Evolutionary conservation across 2,888 invertebrate genomes (phyloP).

Genomic region (Uropetala carovei): DNA sequence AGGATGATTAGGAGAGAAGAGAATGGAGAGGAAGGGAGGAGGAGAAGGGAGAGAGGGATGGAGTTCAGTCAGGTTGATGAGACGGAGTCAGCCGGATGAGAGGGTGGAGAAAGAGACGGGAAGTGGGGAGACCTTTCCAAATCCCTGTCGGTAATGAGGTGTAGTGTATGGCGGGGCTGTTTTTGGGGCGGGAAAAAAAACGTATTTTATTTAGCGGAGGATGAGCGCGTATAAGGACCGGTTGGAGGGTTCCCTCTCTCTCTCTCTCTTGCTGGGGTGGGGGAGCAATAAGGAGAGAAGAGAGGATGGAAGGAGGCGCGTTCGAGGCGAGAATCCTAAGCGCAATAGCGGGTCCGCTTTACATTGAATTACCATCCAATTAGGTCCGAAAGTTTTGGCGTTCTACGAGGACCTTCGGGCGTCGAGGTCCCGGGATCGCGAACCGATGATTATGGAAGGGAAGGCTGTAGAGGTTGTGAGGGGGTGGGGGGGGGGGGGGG

Average conservation of each 20-base stretch:
- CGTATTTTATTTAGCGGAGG: too few species aligned
- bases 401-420: too few species aligned
- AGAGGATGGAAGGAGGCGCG: not conserved
- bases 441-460: not conserved
- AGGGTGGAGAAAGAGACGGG: not conserved
- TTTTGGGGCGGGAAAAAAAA: too few species aligned
- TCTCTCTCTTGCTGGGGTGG: not conserved
- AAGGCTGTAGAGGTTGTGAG: too few species aligned
- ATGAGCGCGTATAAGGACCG: too few species aligned
- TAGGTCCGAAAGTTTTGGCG: not conserved
- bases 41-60: not conserved
- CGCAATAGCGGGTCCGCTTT: not conserved
- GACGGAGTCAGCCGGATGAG: too few species aligned
- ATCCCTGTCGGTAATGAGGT: not conserved
- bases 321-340: not conserved
- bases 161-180: too few species aligned
- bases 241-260: too few species aligned
- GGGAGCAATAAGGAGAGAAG: not conserved
- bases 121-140: not conserved
- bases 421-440: not conserved
- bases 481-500: too few species aligned
- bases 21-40: conserved; percentile 48
- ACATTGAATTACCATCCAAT: conserved; percentile 20
- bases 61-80: too few species aligned
- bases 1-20: conserved; percentile 34